Conservation (phyloP, 1,140 invertebrate species). For the Trichonephila clavipes region DNA sequence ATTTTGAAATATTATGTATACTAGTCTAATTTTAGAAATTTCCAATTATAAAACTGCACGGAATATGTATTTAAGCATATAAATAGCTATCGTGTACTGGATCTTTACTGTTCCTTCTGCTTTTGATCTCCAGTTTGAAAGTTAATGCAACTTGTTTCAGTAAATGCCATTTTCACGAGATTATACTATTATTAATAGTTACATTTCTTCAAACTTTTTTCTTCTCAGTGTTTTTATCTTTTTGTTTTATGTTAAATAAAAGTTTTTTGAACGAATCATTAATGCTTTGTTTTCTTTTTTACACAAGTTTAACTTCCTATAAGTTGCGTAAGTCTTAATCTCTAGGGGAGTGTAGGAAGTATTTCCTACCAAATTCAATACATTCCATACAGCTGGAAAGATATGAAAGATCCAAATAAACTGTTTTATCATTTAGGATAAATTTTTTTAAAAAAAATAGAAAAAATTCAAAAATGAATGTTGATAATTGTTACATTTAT, state of each 20-base stretch:
- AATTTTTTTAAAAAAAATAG: too few species aligned
- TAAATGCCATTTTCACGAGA: neutral
- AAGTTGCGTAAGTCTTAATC: too few species aligned
- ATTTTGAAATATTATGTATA: neutral
- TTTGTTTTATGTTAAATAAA: conserved; percentile 40
- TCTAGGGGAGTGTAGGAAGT: too few species aligned
- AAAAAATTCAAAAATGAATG: too few species aligned
- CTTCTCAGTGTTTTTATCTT: conserved; percentile 35
- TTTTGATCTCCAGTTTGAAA: conserved; percentile 26
- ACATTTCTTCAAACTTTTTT: conserved; percentile 25
- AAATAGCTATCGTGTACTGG: conserved; percentile 18
- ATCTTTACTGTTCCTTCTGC: conserved; percentile 32
- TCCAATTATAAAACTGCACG: conserved; percentile 25
- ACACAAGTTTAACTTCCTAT: too few species aligned
- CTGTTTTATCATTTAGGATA: too few species aligned
- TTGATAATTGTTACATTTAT: too few species aligned
- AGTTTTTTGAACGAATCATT: neutral
- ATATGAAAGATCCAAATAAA: too few species aligned
- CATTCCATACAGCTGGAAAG: too few species aligned
- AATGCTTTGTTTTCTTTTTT: too few species aligned
- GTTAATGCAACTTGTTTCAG: conserved; percentile 15
- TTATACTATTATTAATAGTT: conserved; percentile 14
- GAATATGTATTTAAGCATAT: conserved; percentile 20
- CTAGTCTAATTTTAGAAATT: conserved; percentile 41
- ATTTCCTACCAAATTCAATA: too few species aligned